phyloP scores from a whole-genome alignment of 2,113 vertebrate species.

The Eonycteris spelaea region DNA sequence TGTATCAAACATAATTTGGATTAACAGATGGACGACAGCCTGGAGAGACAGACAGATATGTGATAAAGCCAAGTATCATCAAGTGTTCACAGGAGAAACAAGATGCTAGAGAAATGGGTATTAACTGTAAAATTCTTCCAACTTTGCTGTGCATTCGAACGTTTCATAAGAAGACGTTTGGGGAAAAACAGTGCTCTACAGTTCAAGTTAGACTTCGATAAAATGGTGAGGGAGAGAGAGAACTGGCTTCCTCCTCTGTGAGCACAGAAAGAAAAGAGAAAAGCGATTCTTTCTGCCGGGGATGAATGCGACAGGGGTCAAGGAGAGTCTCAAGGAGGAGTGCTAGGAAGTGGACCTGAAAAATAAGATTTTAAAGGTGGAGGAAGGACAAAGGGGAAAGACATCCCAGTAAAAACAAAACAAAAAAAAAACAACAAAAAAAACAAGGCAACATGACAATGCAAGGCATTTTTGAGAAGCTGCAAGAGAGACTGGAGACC shows the following conservation, averaged over 20 bases:
- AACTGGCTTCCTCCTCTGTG: not conserved
- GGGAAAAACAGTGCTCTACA: not conserved
- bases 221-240: not conserved
- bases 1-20: not conserved
- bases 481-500: not conserved
- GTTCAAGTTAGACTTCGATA: not conserved
- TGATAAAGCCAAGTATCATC: not conserved
- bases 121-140: not conserved
- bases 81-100: not conserved
- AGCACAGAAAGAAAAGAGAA: not conserved
- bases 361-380: constrained; percentile 8
- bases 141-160: not conserved
- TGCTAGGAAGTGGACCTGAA: not conserved
- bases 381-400: not conserved
- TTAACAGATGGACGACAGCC: not conserved
- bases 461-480: not conserved
- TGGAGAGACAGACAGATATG: not conserved
- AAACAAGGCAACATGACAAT: not conserved
- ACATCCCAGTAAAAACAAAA: not conserved
- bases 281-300: not conserved
- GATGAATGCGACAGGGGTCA: not conserved
- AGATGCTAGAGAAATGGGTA: not conserved
- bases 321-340: not conserved
- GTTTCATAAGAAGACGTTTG: not conserved
- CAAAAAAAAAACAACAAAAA: not conserved